Conservation (phyloP, 2,113 vertebrate genomes). For the Pionites leucogaster region DNA sequence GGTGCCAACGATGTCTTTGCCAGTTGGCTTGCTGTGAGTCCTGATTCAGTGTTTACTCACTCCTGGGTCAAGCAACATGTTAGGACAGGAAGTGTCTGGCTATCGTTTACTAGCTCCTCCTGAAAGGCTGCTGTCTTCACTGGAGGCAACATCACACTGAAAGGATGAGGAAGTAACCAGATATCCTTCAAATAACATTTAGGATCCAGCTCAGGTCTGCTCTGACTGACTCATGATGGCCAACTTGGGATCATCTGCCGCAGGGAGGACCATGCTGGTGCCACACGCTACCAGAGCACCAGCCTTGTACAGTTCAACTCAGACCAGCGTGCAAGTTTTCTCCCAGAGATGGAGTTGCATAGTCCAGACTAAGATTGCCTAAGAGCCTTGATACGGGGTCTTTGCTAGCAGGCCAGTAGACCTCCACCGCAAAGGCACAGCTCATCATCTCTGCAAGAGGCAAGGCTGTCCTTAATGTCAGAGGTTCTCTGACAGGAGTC, state of each 20-base stretch:
- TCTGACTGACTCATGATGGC: background rate
- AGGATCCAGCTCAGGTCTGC: background rate
- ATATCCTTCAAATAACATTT: background rate
- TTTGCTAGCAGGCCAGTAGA: background rate
- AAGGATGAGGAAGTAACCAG: background rate
- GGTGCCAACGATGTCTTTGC: constrained; percentile 34
- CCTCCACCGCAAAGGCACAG: background rate
- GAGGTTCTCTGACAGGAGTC: background rate
- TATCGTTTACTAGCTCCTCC: constrained; percentile 46
- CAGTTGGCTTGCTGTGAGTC: constrained; percentile 59
- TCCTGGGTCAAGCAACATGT: constrained; percentile 58
- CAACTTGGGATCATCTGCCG: background rate
- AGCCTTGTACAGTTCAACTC: fast-evolving
- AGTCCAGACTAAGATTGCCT: background rate
- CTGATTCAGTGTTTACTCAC: constrained; percentile 62
- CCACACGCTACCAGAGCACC: background rate
- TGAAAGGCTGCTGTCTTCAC: constrained; percentile 26
- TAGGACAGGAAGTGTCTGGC: constrained; percentile 57
- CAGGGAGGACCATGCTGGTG: fast-evolving
- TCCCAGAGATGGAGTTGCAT: background rate
- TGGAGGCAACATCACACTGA: background rate
- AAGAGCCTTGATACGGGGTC: background rate
- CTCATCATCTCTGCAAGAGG: fast-evolving
- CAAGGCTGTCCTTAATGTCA: background rate
- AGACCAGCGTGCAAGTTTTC: background rate